Percentiles rank a stretch among this genome's conserved stretches.
Conservation (phyloP, 1,140 invertebrate genomes). For the Bursaphelenchus mucronatus region DNA sequence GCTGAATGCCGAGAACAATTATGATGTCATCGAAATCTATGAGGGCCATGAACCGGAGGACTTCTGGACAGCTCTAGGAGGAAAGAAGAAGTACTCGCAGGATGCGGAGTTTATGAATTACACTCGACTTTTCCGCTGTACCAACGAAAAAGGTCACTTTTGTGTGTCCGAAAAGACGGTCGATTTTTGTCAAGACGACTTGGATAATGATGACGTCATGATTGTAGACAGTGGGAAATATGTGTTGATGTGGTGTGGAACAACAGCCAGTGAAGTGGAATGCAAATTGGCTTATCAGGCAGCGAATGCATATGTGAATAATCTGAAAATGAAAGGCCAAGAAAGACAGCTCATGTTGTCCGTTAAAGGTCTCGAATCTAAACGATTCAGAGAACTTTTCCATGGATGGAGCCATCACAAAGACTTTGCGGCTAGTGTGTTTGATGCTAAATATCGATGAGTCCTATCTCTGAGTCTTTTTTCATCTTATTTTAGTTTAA, state of each 20-base stretch:
- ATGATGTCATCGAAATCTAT: constrained; percentile 72
- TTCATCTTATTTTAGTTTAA: neutral
- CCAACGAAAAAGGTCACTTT: constrained; percentile 98
- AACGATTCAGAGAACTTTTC: constrained; percentile 92
- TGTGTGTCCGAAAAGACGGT: constrained; percentile 98
- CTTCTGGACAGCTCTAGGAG: constrained; percentile 92
- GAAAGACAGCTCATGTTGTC: constrained; percentile 87
- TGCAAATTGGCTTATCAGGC: constrained; percentile 97
- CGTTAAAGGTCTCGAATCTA: constrained; percentile 90
- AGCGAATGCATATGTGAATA: constrained; percentile 97
- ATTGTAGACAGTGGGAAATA: constrained; percentile 95
- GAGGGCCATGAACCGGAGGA: constrained; percentile 98
- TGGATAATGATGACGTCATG: constrained; percentile 99
- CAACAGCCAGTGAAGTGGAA: constrained; percentile 90
- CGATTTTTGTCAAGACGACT: constrained; percentile 99
- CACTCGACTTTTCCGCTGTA: constrained; percentile 91
- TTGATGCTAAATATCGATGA: too few species aligned
- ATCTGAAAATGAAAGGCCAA: constrained; percentile 88
- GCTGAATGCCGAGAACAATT: constrained; percentile 52
- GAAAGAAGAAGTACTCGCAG: constrained; percentile 82
- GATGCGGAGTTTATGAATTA: constrained; percentile 88
- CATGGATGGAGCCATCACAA: constrained; percentile 79
- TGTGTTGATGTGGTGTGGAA: constrained; percentile 93
- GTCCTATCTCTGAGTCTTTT: too few species aligned
- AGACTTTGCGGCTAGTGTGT: neutral